Evolutionary conservation across 1,140 invertebrate genomes (phyloP).

Genomic region (Brevipalpus yothersi): DNA sequence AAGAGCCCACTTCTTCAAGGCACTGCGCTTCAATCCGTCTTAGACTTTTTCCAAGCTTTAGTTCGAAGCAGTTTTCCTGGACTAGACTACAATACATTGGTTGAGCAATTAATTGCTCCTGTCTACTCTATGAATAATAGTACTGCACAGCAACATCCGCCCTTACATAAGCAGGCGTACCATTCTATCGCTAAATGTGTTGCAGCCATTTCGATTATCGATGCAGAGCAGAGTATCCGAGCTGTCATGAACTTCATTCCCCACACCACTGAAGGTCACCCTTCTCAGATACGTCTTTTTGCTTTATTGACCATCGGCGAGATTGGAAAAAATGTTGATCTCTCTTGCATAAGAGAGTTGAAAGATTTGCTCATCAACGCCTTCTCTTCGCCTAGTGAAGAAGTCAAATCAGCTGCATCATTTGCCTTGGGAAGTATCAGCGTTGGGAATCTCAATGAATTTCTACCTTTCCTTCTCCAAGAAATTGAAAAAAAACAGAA

Average conservation of each 20-base stretch:
- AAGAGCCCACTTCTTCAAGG: conserved; percentile 67
- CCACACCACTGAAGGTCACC: conserved; percentile 32
- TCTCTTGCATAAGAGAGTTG: conserved; percentile 41
- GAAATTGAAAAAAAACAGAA: conserved; percentile 83
- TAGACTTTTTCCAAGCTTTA: conserved; percentile 71
- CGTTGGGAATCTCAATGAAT: conserved; percentile 76
- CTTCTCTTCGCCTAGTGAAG: conserved; percentile 31
- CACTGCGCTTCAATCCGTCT: conserved; percentile 57
- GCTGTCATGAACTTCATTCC: conserved; percentile 61
- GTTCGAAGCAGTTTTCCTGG: conserved; percentile 51
- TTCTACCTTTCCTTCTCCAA: conserved; percentile 74
- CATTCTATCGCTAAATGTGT: conserved; percentile 85
- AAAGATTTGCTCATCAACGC: conserved; percentile 25
- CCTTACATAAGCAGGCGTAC: conserved; percentile 37
- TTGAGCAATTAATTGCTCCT: conserved; percentile 26
- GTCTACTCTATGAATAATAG: conserved; percentile 21
- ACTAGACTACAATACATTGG: conserved; percentile 48
- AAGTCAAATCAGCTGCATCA: conserved; percentile 74
- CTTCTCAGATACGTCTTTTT: conserved; percentile 41
- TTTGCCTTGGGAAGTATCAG: conserved; percentile 73
- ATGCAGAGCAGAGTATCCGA: conserved; percentile 40
- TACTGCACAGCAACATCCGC: conserved; percentile 2
- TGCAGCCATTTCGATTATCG: conserved; percentile 55
- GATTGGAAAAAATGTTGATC: conserved; percentile 77
- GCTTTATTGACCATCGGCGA: conserved; percentile 79